phyloP scores from a whole-genome alignment of 30 jellyfish, hydroid and myxozoan species.

The Rhopilema esculentum region DNA sequence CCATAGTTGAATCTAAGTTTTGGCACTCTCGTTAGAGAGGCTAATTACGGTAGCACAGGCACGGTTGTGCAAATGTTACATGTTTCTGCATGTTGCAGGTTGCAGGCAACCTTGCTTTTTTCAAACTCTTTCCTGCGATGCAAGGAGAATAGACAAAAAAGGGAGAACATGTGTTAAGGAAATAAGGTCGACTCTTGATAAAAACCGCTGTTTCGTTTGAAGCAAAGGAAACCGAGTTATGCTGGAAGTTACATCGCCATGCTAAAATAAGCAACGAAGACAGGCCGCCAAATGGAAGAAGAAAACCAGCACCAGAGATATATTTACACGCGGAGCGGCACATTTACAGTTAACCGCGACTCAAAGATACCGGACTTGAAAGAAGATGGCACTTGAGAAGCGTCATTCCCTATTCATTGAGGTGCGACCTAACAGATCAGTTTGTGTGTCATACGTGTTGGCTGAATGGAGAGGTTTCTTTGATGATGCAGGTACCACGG shows the following conservation, averaged over 20 bases:
- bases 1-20: too few species aligned
- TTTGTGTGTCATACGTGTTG: background rate
- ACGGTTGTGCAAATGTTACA: too few species aligned
- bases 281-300: background rate
- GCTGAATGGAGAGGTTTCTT: slow-evolving; percentile 8
- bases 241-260: background rate
- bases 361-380: background rate
- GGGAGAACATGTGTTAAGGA: background rate
- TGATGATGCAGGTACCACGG: slow-evolving; percentile 8
- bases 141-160: background rate
- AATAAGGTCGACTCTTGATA: background rate
- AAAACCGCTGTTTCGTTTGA: background rate
- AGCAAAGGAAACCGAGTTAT: background rate
- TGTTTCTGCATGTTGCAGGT: too few species aligned
- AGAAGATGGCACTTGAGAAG: background rate
- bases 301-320: background rate
- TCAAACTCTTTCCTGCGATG: too few species aligned
- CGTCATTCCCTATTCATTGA: background rate
- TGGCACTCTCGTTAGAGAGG: too few species aligned
- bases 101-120: too few species aligned
- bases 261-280: background rate
- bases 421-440: background rate
- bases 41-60: too few species aligned
- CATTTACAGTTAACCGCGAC: background rate
- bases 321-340: background rate